Base-by-base conservation (phyloP, 2,888 invertebrate species). In the Ectemnius cavifrons region DNA sequence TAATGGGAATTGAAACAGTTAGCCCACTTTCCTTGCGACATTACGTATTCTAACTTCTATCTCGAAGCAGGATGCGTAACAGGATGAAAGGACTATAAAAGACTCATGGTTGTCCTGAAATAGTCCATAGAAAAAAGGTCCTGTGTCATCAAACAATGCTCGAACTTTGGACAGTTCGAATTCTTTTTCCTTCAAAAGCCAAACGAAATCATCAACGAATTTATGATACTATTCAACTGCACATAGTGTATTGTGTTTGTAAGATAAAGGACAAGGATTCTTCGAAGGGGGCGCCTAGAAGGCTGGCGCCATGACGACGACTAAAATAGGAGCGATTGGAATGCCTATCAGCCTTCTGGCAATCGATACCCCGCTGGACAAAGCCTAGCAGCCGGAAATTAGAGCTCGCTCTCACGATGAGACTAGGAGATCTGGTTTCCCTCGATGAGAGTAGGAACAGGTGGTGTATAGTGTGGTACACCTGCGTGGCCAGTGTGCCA, bases 231-330 rank as follows among this genome's bases (percentile, higher is more conserved):
- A 23, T 3, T 23, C 2, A 23, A 3, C 3, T 2, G 23, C 2
- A 23, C 23, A 23, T 2, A 8, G 8, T 37, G 37, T 61, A 81
- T 85, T 84, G 82, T 78, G 82, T 83, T 84, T 79, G 74, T 78
- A 80, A 82, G 85, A 84, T 86, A 86, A 83, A 87, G 82, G 85
- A 85, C 78, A 79, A 82, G 82, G 83, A 75, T 68, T 37, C 37
- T 75, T 65, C 59, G 56, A 67, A 63, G 62, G 74, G 77, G 86
- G 85, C 87, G 87, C 85, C 89, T 73, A 73, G 85, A 84, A 84
- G 89, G 82, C 86, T 86, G 87, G 88, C 87, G 88, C 87, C 87
- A 27, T 52, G 66, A 70, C 74, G 77, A 75, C 77, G 58, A 20
- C 14, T 58, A 58, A 58, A 58, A 58, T 27, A 18, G 20, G 18